Evolutionary conservation across 2,888 invertebrate genomes (phyloP).

Genomic region (Lasioglossum oenotherae): DNA sequence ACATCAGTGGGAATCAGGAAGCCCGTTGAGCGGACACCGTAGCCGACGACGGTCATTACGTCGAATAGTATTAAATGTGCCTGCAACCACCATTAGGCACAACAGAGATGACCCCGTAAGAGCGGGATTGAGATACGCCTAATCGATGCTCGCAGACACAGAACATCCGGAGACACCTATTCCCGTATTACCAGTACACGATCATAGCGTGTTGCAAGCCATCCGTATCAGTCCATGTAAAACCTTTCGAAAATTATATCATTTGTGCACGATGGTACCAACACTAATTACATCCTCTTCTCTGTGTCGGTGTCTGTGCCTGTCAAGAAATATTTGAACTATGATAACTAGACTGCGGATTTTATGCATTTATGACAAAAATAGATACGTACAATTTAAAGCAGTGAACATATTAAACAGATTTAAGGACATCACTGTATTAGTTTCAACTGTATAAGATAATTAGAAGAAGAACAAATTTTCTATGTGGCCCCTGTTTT

Average conservation of each 20-base stretch:
- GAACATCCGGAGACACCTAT: background rate
- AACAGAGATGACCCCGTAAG: background rate
- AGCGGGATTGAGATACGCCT: conserved; percentile 2
- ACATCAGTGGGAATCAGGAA: background rate
- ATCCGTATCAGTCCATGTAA: background rate
- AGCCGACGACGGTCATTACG: conserved; percentile 1
- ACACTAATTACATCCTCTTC: background rate
- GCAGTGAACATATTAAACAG: no score
- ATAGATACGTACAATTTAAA: no score
- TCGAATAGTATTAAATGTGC: conserved; percentile 2
- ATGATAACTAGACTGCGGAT: no score
- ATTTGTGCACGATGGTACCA: background rate
- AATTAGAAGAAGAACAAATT: no score
- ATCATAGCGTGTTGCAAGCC: background rate
- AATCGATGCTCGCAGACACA: background rate
- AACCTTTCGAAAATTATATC: background rate
- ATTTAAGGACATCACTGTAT: no score
- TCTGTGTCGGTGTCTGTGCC: background rate
- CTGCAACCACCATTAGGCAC: background rate
- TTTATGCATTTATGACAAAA: no score
- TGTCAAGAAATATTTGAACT: no score
- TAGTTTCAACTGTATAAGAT: no score
- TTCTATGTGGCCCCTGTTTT: no score
- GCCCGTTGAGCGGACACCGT: background rate
- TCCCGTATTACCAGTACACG: background rate